Evolutionary conservation across 2,888 invertebrate genomes (phyloP), one percentile per base, ranked within the genome.

Genomic region (Nomada ferruginata): DNA sequence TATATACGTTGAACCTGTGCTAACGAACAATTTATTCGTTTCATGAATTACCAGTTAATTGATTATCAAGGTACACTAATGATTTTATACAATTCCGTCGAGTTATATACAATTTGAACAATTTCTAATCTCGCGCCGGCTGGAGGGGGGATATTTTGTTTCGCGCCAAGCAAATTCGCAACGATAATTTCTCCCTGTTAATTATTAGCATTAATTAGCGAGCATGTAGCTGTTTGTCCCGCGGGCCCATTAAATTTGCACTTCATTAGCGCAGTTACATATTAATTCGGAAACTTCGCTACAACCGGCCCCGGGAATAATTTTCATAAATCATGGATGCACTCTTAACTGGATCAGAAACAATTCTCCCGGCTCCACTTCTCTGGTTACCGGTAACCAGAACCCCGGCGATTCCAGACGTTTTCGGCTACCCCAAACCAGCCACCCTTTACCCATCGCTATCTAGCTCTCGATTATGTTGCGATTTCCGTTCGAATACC

Each of bases 251-350:
- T 76, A 83, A 82, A 83, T 83, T 83, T 83, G 77, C 82, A 82
- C 82, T 83, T 83, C 82, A 76, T 83, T 83, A 82, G 82, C 71
- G 63, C 61, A 52, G 70, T 77, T 76, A 76, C 82, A 76, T 73
- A 83, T 77, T 82, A 83, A 83, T 83, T 69, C 69, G 60, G 69
- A 73, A 83, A 83, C 82, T 83, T 83, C 70, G 57, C 55, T 53
- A 57, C 52, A 76, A 82, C 60, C 23, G 71, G 64, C 60, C 23
- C 15, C 44, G 57, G 57, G 65, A 61, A 55, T 82, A 83, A 83
- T 83, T 83, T 83, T 83, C 82, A 82, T 77, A 82, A 83, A 83
- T 83, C 82, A 82, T 68, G 29, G 60, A 69, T 65, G 76, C 71
- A 82, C 73, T 70, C 64, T 82, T 83, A 83, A 82, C 82, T 73